A percentile compares a stretch with the other conserved stretches of the same genome.
Evolutionary conservation across 2,888 invertebrate genomes (phyloP).

Genomic region (Rhagonycha fulva): DNA sequence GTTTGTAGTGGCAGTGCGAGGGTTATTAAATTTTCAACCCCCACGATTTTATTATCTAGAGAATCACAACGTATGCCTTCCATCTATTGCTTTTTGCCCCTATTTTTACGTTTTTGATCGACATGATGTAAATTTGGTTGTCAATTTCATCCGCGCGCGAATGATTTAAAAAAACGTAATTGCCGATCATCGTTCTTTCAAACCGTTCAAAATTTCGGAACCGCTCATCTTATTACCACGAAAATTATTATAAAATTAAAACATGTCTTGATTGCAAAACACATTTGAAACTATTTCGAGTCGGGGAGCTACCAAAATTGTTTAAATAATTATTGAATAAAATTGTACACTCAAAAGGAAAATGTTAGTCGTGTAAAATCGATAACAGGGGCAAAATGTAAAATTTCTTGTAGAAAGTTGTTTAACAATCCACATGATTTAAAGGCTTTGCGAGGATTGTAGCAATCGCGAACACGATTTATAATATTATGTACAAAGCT

Average conservation of each 20-base stretch:
- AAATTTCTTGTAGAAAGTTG: too few species aligned
- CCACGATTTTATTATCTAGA: constrained; percentile 18
- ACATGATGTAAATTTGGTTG: background rate
- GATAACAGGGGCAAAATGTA: too few species aligned
- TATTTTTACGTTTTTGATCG: background rate
- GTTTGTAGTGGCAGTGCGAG: constrained; percentile 6
- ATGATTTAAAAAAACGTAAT: background rate
- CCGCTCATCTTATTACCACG: background rate
- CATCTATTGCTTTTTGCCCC: constrained; percentile 6
- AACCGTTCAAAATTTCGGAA: background rate
- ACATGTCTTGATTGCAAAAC: too few species aligned
- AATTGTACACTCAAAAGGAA: too few species aligned
- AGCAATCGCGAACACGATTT: too few species aligned
- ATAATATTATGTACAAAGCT: too few species aligned
- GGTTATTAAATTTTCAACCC: constrained; percentile 14
- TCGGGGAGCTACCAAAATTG: too few species aligned
- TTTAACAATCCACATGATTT: too few species aligned
- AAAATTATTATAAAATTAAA: background rate
- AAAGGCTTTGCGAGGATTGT: too few species aligned
- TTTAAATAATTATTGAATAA: too few species aligned
- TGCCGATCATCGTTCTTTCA: background rate
- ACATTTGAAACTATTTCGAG: too few species aligned
- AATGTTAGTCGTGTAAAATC: too few species aligned
- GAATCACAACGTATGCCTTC: constrained; percentile 6
- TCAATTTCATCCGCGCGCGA: background rate